Base-by-base conservation (phyloP, 1,140 invertebrate genomes). In the Drosophila willistoni region DNA sequence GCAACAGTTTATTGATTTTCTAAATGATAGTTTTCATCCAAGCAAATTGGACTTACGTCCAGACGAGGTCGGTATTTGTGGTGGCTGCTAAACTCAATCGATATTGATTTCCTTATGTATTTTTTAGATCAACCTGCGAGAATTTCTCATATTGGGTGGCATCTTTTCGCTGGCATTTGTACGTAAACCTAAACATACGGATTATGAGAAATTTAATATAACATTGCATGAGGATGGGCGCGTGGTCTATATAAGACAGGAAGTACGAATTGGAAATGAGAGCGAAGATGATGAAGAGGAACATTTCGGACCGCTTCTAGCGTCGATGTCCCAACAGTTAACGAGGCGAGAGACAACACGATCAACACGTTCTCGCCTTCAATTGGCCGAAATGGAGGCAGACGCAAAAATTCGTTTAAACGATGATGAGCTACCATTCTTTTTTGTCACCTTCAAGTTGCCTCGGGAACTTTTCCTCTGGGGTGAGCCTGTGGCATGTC, bases 131-230 rank as follows among this genome's bases (percentile, higher is more conserved):
- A 91, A 91, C 59, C 39, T 91, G 19, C 84, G 87, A 14, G 54
- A 59, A 1, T 90, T 69, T 10, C 68, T 71, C 0, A 85, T 91
- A 7, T 33, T 91, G 44, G 90, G 90, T 9, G 90, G 90, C 6
- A 65, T 91, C 5, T 79, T 73, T 36, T 73, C 84, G 1, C 4
- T 91, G 10, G 12, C 70, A 22, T 85, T 79, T 64, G 71, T 91
- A 7, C 55, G 64, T 3, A 89, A 80, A 10, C 83, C 90, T 0
- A 62, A 64, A 1, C 74, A 83, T 47, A 68, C 62, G 4, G 73
- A 71, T 12, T 91, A 79, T 29, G 13, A 76, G 9, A 81, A 68
- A 7, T 63, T 82, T 1, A 90, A 81, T 39, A 76, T 80, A 39
- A 90, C 78, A 1, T 13, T 81, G 19, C 86, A 91, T 56, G 76